Evolutionary conservation across 2,797 vertebrate genomes (phyloP), one percentile per base, ranked within the genome.

Genomic region (Setipinna tenuifilis): DNA sequence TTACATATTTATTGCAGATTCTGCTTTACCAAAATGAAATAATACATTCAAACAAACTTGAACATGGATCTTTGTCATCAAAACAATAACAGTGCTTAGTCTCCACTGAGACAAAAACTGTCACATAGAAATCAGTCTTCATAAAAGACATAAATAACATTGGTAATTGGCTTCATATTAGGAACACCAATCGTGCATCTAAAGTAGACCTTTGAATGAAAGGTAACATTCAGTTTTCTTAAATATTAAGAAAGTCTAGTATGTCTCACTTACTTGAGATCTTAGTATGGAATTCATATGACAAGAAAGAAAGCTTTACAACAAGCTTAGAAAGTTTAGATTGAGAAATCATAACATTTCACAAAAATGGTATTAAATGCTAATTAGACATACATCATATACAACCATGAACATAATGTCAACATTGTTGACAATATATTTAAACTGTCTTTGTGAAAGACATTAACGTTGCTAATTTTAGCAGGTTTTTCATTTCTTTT

Each of bases 181-280:
- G 31, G 16, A 31, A 35, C 14, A 65, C 62, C 62, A 68, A 28
- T 28, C 10, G 16, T 25, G 62, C 1, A 28, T 75, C 35, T 17
- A 41, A 62, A 23, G 2, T 0, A 75, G 6, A 35, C 28, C 68
- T 75, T 75, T 25, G 28, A 71, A 35, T 35, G 12, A 9, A 75
- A 75, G 68, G 68, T 75, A 35, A 75, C 28, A 75, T 75, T 35
- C 16, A 3, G 28, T 75, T 75, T 75, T 75, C 68, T 75, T 75
- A 75, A 75, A 75, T 75, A 75, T 75, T 75, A 75, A 75, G 68
- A 75, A 75, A 75, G 68, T 75, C 28, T 19, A 17, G 14, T 17
- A 31, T 75, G 1, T 75, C 68, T 35, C 68, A 75, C 5, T 31
- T 75, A 35, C 19, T 16, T 75, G 68, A 75, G 68, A 75, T 75